Evolutionary conservation across 2,797 vertebrate genomes (phyloP).

Genomic region (Amblyraja radiata): DNA sequence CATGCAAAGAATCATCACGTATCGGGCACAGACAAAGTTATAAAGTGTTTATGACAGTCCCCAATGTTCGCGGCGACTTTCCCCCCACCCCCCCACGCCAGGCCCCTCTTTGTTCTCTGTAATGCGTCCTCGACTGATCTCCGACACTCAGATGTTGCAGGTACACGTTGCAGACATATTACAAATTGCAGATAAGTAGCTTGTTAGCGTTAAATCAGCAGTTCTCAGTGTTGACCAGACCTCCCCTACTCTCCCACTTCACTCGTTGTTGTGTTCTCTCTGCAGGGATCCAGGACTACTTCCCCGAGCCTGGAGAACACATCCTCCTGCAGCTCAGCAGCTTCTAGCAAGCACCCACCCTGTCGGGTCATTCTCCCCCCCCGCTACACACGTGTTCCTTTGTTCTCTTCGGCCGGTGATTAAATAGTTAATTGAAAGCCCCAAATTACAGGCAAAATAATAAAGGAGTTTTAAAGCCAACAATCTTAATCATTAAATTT

Average conservation of each 20-base stretch:
- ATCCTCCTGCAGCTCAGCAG: conserved; percentile 2
- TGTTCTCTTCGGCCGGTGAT: not conserved
- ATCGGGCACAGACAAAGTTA: too few relatives aligned
- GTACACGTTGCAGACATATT: not conserved
- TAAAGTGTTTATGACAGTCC: too few relatives aligned
- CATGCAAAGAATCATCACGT: too few relatives aligned
- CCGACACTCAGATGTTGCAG: too few relatives aligned
- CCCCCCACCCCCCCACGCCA: too few relatives aligned
- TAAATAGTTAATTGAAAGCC: not conserved
- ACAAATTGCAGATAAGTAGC: not conserved
- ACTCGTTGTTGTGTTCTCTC: not conserved
- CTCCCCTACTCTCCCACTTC: too few relatives aligned
- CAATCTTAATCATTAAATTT: not conserved
- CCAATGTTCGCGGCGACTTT: too few relatives aligned
- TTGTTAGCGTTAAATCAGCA: not conserved
- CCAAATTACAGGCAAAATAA: not conserved
- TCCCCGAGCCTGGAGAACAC: not conserved
- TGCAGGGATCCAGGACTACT: conserved; percentile 26
- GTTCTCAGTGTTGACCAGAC: not conserved
- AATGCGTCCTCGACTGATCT: too few relatives aligned
- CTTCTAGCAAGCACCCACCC: not conserved
- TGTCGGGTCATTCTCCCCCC: not conserved
- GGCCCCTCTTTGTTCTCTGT: too few relatives aligned
- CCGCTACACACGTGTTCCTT: too few relatives aligned
- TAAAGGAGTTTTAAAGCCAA: not conserved